A percentile compares a stretch with the other conserved stretches of the same genome.
Conservation (phyloP, 1,140 invertebrate genomes). For the Cryptotermes secundus region DNA sequence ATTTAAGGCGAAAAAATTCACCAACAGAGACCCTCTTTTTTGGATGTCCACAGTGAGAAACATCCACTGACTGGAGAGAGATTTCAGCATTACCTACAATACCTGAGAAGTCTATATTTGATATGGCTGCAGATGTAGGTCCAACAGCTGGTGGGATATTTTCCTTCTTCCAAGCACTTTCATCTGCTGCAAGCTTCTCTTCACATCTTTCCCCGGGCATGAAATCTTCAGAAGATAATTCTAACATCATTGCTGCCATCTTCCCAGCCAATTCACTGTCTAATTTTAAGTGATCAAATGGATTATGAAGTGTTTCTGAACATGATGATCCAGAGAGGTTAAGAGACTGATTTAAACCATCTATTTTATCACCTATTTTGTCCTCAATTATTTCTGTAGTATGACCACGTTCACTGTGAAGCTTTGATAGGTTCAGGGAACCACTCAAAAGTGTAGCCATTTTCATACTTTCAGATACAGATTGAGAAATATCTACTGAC, state of each 20-base stretch:
- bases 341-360: too few relatives aligned
- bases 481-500: too few relatives aligned
- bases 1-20: conserved; percentile 3
- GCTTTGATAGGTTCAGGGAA: background rate
- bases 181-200: background rate
- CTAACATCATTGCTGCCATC: background rate
- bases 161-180: background rate
- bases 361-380: too few relatives aligned
- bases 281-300: background rate
- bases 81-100: background rate
- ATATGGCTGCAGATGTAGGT: background rate
- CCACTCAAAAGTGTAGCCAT: background rate
- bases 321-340: too few relatives aligned
- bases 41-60: background rate
- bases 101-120: background rate
- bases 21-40: conserved; percentile 4
- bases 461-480: too few relatives aligned
- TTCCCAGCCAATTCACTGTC: background rate
- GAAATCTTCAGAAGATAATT: background rate
- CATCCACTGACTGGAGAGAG: background rate
- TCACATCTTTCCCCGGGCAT: background rate
- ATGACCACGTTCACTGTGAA: too few relatives aligned
- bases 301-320: background rate
- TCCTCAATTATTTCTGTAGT: too few relatives aligned
- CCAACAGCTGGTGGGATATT: background rate